These are phyloP conservation scores for Brachypodius melanocephalos DNA, from an alignment of 2,113 vertebrate species.

Conservation along the genomic window DNA sequence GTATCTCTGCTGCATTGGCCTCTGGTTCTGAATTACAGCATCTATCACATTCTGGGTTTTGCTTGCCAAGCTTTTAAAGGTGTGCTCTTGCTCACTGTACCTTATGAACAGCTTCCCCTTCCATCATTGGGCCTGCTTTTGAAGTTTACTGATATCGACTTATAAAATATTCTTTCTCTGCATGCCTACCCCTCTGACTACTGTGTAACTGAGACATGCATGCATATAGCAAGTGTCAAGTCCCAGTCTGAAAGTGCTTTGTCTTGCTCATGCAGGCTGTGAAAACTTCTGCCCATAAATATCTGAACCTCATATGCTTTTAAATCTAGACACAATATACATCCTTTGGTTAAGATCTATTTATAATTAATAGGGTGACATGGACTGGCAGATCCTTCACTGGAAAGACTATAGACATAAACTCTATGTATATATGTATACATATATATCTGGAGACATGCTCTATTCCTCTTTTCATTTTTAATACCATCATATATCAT, in stretches of 20 bases:
- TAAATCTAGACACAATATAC: slow-evolving; percentile 49
- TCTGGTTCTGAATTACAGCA: slow-evolving; percentile 65
- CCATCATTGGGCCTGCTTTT: slow-evolving; percentile 58
- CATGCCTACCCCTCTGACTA: slow-evolving; percentile 17
- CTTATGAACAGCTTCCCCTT: slow-evolving; percentile 44
- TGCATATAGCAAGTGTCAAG: slow-evolving; percentile 38
- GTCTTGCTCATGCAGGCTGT: slow-evolving; percentile 31
- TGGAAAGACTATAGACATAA: slow-evolving; percentile 6
- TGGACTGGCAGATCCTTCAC: slow-evolving; percentile 8
- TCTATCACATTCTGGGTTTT: slow-evolving; percentile 54
- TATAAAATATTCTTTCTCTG: slow-evolving; percentile 67
- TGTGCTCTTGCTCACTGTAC: slow-evolving; percentile 64
- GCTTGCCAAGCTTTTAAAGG: slow-evolving; percentile 63
- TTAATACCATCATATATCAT: slow-evolving; percentile 31
- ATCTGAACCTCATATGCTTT: slow-evolving; percentile 50
- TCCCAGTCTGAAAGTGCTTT: slow-evolving; percentile 28
- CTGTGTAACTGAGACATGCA: slow-evolving; percentile 49
- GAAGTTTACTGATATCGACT: slow-evolving; percentile 63
- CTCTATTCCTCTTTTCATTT: neutral
- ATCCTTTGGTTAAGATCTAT: slow-evolving; percentile 47
- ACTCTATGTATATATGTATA: neutral
- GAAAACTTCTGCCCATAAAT: slow-evolving; percentile 58
- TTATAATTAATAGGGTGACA: slow-evolving; percentile 47
- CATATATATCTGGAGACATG: neutral
- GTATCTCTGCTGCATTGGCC: slow-evolving; percentile 47